phyloP scores from a whole-genome alignment of 2,888 invertebrate species.

The Drosophila formosana region DNA sequence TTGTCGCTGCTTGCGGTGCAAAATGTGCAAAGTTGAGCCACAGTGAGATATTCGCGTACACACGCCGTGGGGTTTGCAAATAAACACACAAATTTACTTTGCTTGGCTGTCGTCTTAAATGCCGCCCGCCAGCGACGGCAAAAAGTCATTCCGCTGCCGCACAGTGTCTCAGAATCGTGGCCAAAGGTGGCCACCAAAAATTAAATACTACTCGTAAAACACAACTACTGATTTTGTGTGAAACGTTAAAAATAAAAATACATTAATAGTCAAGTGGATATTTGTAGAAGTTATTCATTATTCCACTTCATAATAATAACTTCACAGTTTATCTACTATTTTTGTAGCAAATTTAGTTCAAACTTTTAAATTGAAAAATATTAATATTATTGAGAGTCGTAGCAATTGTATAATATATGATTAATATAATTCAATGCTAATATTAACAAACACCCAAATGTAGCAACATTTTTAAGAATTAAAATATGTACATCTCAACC shows the following conservation, averaged over 20 bases:
- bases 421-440: too few relatives aligned
- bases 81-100: slow-evolving; percentile 79
- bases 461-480: too few relatives aligned
- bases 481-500: too few relatives aligned
- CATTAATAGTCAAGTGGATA: too few relatives aligned
- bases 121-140: slow-evolving; percentile 59
- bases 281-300: too few relatives aligned
- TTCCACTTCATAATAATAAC: too few relatives aligned
- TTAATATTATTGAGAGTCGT: background rate
- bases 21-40: slow-evolving; percentile 66
- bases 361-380: too few relatives aligned
- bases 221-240: background rate
- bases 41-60: slow-evolving; percentile 22
- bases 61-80: slow-evolving; percentile 73
- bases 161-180: slow-evolving; percentile 27
- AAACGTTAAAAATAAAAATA: too few relatives aligned
- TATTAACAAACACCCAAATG: too few relatives aligned
- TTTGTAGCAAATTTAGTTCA: background rate
- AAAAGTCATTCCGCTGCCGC: slow-evolving; percentile 65
- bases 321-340: background rate
- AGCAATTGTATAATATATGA: too few relatives aligned
- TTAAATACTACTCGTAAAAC: background rate
- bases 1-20: slow-evolving; percentile 58
- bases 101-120: slow-evolving; percentile 61
- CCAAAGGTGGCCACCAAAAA: background rate